Conservation (phyloP, 2,797 vertebrate genomes). For the Pseudocheirus occidentalis region DNA sequence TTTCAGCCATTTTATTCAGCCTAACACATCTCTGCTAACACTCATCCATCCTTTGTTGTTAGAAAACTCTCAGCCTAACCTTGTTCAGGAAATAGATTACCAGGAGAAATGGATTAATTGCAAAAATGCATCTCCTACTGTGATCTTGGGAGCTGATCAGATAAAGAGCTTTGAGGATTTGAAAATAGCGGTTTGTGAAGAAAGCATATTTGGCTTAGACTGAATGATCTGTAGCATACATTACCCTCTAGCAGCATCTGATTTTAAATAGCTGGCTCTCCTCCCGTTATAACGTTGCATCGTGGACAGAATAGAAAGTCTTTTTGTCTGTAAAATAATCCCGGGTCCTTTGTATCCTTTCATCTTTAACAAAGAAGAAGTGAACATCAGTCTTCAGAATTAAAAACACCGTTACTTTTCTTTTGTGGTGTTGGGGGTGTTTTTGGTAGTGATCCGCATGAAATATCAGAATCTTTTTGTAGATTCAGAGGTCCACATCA, state of each 20-base stretch:
- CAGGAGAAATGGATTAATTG: conserved; percentile 41
- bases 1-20: conserved; percentile 88
- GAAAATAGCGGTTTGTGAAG: conserved; percentile 43
- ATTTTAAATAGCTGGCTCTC: neutral
- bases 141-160: conserved; percentile 42
- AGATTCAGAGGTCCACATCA: conserved; percentile 37
- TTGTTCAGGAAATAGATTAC: conserved; percentile 67
- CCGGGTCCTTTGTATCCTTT: neutral
- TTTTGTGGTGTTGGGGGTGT: neutral
- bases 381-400: conserved; percentile 49
- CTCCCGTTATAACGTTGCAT: conserved; percentile 52
- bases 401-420: conserved; percentile 32
- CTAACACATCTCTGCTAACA: conserved; percentile 78
- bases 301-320: neutral
- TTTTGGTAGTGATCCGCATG: conserved; percentile 1
- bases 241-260: conserved; percentile 37
- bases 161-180: conserved; percentile 58
- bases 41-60: conserved; percentile 85
- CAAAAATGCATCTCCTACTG: conserved; percentile 46
- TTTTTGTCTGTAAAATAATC: conserved; percentile 45
- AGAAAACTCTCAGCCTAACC: conserved; percentile 75
- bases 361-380: conserved; percentile 46
- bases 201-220: conserved; percentile 62
- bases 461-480: conserved; percentile 30
- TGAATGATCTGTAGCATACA: conserved; percentile 65